Evolutionary conservation across 2,888 invertebrate genomes (phyloP).

Genomic region (Lochmaea capreae): DNA sequence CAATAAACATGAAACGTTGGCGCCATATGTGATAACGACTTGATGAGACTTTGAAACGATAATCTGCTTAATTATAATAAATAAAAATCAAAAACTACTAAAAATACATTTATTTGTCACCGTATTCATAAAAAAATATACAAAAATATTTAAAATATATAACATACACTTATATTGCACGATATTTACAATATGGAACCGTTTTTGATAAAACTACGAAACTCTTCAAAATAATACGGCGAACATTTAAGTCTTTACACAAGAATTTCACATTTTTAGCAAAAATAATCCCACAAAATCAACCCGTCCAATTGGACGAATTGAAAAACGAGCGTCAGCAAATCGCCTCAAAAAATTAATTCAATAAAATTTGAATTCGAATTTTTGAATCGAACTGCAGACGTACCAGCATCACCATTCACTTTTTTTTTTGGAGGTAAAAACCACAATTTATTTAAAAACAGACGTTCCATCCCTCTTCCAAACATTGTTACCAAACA

Average conservation of each 20-base stretch:
- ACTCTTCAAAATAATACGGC: conserved; percentile 46
- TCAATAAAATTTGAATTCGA: conserved; percentile 13
- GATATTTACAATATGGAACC: conserved; percentile 58
- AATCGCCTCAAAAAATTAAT: conserved; percentile 17
- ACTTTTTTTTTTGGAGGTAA: conserved; percentile 33
- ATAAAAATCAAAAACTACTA: conserved; percentile 34
- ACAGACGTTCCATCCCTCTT: conserved; percentile 6
- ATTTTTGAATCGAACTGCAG: conserved; percentile 22
- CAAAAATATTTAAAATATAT: conserved; percentile 57
- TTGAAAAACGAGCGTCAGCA: conserved; percentile 24
- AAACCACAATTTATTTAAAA: conserved; percentile 19
- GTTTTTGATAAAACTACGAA: conserved; percentile 39
- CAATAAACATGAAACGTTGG: too few relatives aligned
- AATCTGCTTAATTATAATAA: background rate
- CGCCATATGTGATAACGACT: too few relatives aligned
- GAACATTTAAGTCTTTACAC: conserved; percentile 50
- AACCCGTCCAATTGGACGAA: conserved; percentile 28
- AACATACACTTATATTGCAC: conserved; percentile 60
- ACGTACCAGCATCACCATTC: conserved; percentile 47
- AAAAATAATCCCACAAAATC: conserved; percentile 34
- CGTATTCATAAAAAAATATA: conserved; percentile 57
- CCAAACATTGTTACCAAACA: background rate
- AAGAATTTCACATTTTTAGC: conserved; percentile 44
- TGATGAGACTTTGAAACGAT: too few relatives aligned
- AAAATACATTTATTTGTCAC: conserved; percentile 61